A percentile compares a stretch with the other conserved stretches of the same genome.
phyloP scores from a whole-genome alignment of 2,113 vertebrate species.

The Clupea harengus region DNA sequence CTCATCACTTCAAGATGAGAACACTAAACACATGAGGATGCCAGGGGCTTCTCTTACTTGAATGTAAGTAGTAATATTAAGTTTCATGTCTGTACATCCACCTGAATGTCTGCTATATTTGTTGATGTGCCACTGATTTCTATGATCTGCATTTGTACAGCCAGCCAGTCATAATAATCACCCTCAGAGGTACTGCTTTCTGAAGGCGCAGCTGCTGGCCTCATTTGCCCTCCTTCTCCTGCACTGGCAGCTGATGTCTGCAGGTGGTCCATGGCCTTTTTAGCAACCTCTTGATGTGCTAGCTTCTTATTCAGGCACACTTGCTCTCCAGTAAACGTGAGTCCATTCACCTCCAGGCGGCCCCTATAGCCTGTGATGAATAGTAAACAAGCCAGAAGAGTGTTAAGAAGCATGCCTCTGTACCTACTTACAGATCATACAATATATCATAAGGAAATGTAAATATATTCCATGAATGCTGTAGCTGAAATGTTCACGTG shows the following conservation, averaged over 20 bases:
- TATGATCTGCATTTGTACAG: not conserved
- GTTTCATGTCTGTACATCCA: not conserved
- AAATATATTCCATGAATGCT: not conserved
- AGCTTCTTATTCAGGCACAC: constrained; percentile 26
- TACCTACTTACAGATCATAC: not conserved
- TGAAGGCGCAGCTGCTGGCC: not conserved
- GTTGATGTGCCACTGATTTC: not conserved
- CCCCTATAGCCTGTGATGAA: constrained; percentile 49
- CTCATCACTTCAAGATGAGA: not conserved
- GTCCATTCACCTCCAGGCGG: constrained; percentile 39
- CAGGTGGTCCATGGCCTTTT: constrained; percentile 38
- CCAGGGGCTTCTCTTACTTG: no score
- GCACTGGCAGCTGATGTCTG: not conserved
- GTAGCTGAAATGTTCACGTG: no score
- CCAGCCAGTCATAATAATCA: not conserved
- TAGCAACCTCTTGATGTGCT: constrained; percentile 58
- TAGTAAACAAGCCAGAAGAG: not conserved
- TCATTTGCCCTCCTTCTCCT: not conserved
- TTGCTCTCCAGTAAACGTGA: constrained; percentile 25
- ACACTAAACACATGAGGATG: no score
- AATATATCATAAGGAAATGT: not conserved
- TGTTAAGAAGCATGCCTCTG: not conserved
- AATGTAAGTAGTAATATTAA: not conserved
- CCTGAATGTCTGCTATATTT: not conserved
- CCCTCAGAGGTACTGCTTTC: not conserved